Conservation (phyloP, 2,797 vertebrate species). For the Helostoma temminkii region DNA sequence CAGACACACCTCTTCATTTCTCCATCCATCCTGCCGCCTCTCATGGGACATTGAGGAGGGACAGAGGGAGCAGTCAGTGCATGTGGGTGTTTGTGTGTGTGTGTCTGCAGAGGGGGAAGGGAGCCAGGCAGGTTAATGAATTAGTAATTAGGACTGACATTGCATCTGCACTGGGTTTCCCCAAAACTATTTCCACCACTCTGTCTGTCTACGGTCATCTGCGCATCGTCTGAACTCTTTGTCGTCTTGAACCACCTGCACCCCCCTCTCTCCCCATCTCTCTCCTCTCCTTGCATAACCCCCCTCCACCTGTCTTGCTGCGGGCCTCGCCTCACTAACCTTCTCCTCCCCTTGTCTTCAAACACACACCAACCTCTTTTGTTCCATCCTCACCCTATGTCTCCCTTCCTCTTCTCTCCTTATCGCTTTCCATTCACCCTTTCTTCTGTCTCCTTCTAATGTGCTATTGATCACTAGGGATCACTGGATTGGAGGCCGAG, state of each 20-base stretch:
- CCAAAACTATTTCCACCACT: constrained; percentile 49
- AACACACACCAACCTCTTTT: constrained; percentile 57
- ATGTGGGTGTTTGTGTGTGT: constrained; percentile 37
- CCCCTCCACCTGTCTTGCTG: constrained; percentile 59
- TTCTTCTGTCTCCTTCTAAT: constrained; percentile 46
- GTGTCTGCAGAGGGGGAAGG: constrained; percentile 56
- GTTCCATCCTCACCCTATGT: constrained; percentile 55
- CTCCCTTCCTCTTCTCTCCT: constrained; percentile 11
- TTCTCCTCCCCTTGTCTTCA: constrained; percentile 72
- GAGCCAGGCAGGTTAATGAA: constrained; percentile 81
- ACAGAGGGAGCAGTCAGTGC: constrained; percentile 37
- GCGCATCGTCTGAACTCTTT: constrained; percentile 63
- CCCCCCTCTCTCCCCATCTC: background rate
- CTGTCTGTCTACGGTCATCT: constrained; percentile 54
- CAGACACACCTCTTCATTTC: constrained; percentile 74
- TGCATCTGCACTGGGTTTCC: constrained; percentile 72
- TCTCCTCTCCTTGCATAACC: constrained; percentile 36
- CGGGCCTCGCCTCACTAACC: constrained; percentile 60
- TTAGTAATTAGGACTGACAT: constrained; percentile 86
- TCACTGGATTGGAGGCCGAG: constrained; percentile 38
- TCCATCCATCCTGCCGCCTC: constrained; percentile 59
- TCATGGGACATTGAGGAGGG: constrained; percentile 70
- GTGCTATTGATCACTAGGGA: constrained; percentile 65
- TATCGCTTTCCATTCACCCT: constrained; percentile 30
- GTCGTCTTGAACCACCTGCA: constrained; percentile 48